phyloP scores from a whole-genome alignment of 2,888 invertebrate species.

The Carpatolechia fugitivella region DNA sequence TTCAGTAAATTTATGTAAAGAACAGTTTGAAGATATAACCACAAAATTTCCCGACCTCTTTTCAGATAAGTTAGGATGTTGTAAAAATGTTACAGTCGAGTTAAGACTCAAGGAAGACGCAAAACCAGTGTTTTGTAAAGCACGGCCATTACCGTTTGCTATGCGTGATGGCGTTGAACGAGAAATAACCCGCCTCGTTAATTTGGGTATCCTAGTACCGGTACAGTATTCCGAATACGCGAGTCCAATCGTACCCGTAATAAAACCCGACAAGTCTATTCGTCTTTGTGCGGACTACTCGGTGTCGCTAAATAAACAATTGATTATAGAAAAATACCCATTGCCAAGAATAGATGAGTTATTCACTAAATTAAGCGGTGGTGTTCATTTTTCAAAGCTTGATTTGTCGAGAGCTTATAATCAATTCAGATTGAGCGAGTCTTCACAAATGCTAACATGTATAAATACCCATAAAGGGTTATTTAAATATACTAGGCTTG shows the following conservation, averaged over 20 bases:
- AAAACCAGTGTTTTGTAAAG: not conserved
- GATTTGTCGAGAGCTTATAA: constrained; percentile 1
- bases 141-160: not conserved
- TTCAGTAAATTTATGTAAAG: not conserved
- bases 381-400: not conserved
- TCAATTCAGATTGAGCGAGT: constrained; percentile 5
- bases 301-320: not conserved
- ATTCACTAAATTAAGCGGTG: not conserved
- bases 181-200: not conserved
- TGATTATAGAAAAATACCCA: not conserved
- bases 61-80: not conserved
- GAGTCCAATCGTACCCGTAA: not conserved
- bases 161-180: not conserved
- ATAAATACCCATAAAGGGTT: constrained; percentile 18
- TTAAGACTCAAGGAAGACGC: not conserved
- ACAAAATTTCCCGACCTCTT: not conserved
- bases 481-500: constrained; percentile 20
- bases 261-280: not conserved
- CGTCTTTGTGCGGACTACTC: not conserved
- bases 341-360: not conserved
- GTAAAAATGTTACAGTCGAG: not conserved
- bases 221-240: constrained; percentile 1
- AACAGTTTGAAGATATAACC: too few relatives aligned
- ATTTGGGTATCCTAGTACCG: not conserved
- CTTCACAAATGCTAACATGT: constrained; percentile 14